Percentiles rank a stretch among this genome's conserved stretches.
Conservation (phyloP, 1,140 invertebrate species). For the Lerema accius region DNA sequence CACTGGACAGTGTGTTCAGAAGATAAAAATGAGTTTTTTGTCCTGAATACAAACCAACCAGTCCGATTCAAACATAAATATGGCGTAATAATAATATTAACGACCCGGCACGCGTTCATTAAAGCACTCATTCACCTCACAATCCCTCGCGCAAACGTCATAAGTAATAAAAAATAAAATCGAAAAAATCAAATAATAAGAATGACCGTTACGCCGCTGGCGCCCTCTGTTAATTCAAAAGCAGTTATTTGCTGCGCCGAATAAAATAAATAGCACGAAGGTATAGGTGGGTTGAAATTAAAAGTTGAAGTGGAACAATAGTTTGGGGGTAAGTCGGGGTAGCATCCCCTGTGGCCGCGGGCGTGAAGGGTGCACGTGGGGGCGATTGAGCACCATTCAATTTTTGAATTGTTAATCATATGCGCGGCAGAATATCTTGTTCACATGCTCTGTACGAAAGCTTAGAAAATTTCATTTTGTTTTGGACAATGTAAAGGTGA, state of each 20-base stretch:
- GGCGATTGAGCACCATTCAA: conserved; percentile 29
- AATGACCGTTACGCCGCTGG: conserved; percentile 40
- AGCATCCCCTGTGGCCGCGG: conserved; percentile 33
- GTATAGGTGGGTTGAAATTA: conserved; percentile 41
- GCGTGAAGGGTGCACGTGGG: conserved; percentile 25
- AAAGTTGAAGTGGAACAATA: conserved; percentile 41
- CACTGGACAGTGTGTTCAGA: too few relatives aligned
- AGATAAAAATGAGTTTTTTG: too few relatives aligned
- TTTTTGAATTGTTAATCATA: conserved; percentile 32
- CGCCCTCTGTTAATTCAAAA: conserved; percentile 43
- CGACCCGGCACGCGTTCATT: conserved; percentile 34
- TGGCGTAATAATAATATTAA: background rate
- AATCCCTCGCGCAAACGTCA: conserved; percentile 30
- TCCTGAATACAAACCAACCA: too few relatives aligned
- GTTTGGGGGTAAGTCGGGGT: conserved; percentile 18
- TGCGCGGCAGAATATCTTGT: conserved; percentile 8
- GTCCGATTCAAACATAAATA: too few relatives aligned
- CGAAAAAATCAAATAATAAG: conserved; percentile 37
- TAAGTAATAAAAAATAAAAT: conserved; percentile 38
- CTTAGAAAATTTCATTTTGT: background rate
- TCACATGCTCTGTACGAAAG: background rate
- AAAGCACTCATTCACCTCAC: conserved; percentile 32
- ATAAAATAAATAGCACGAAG: conserved; percentile 42
- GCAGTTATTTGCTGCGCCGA: conserved; percentile 42
- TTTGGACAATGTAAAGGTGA: too few relatives aligned